phyloP scores from a whole-genome alignment of 2,797 vertebrate species.

The Pogonophryne albipinna region DNA sequence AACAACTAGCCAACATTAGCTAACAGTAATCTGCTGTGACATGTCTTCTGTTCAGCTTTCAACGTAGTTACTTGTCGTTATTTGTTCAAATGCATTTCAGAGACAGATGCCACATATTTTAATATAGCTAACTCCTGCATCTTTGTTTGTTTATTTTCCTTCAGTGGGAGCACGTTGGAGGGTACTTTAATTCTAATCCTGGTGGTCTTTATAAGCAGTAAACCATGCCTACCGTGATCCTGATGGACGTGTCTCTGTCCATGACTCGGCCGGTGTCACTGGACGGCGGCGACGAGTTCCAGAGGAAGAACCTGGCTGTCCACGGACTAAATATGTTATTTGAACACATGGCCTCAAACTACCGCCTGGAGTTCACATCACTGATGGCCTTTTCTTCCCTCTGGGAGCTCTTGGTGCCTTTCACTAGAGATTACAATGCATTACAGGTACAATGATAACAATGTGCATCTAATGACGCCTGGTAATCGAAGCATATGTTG shows the following conservation, averaged over 20 bases:
- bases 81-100: neutral
- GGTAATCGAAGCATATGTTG: neutral
- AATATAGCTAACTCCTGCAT: neutral
- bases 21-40: slow-evolving; percentile 6
- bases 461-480: no score
- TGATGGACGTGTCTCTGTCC: slow-evolving; percentile 97
- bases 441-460: slow-evolving; percentile 86
- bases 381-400: slow-evolving; percentile 96
- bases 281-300: slow-evolving; percentile 94
- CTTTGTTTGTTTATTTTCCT: neutral
- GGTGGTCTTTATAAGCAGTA: neutral
- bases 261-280: slow-evolving; percentile 95
- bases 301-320: slow-evolving; percentile 95
- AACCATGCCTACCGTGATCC: slow-evolving; percentile 95
- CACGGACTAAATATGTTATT: slow-evolving; percentile 98
- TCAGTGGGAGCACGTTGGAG: slow-evolving; percentile 22
- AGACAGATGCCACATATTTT: no score
- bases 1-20: slow-evolving; percentile 45
- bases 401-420: slow-evolving; percentile 97
- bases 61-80: neutral
- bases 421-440: slow-evolving; percentile 97
- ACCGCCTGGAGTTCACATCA: slow-evolving; percentile 95
- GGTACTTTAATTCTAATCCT: neutral
- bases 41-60: neutral
- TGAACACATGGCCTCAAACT: slow-evolving; percentile 99